A percentile compares a stretch with the other conserved stretches of the same genome.
phyloP scores from a whole-genome alignment of 2,888 invertebrate genomes.

The Cosmia pyralina region DNA sequence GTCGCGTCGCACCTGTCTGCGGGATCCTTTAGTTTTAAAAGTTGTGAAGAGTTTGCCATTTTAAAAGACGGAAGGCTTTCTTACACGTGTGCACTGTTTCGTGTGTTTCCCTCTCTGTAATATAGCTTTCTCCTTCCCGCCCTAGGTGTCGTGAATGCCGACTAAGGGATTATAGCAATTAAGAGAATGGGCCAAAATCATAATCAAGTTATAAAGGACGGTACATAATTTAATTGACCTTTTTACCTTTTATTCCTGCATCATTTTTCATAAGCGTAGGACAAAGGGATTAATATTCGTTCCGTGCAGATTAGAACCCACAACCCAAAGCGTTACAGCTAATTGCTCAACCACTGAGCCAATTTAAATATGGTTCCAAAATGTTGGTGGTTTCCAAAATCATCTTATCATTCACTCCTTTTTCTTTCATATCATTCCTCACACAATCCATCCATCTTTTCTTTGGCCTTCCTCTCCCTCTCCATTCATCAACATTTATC shows the following conservation, averaged over 20 bases:
- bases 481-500: too few species aligned
- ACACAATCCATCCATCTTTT: too few species aligned
- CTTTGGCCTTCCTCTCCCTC: too few species aligned
- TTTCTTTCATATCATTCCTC: too few species aligned
- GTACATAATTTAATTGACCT: too few species aligned
- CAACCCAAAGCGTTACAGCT: too few species aligned
- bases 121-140: not conserved
- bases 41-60: not conserved
- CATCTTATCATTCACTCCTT: too few species aligned
- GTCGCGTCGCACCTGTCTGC: too few species aligned
- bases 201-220: not conserved
- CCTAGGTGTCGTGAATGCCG: slow-evolving; percentile 1
- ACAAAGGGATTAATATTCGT: not conserved
- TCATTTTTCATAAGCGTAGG: too few species aligned
- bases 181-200: slow-evolving; percentile 3
- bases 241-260: not conserved
- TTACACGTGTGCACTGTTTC: not conserved
- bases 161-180: slow-evolving; percentile 4
- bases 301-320: not conserved
- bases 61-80: not conserved
- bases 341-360: too few species aligned
- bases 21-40: not conserved
- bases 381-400: not conserved
- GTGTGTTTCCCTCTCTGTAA: not conserved
- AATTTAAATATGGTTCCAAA: not conserved